Base-by-base conservation (phyloP, 1,140 invertebrate species). In the Anastrepha obliqua region DNA sequence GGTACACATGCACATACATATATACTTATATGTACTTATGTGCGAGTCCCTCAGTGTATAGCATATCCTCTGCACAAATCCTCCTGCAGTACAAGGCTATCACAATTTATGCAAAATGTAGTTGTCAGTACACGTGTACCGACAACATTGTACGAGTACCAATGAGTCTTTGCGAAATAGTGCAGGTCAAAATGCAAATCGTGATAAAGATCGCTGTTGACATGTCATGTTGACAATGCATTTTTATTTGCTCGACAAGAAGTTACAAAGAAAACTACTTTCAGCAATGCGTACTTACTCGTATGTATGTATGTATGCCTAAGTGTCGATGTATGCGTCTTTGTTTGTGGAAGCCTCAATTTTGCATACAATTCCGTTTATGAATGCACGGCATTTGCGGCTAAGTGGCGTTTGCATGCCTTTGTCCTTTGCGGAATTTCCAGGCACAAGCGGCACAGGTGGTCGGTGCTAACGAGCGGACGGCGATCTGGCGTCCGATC, bases 31-130 rank as follows among this genome's bases (percentile, higher is more conserved):
- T 29, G 29, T 29, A 29, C 29, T 29, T 29, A 29, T 29, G 29
- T 29, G 29, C 29, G 29, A 29, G 29, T 29, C 29, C 29, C 29
- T 29, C 29, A 29, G 60, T 62, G 15, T 8, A 62, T 62, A 15
- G 13, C 15, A 17, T 15, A 15, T 4, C 13, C 15, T 62, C 2
- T 17, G 1, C 60, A 55, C 51, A 55, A 55, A 55, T 20, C 29
- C 20, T 42, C 17, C 42, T 44, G 44, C 70, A 47, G 0, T 5
- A 51, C 47, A 55, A 58, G 1, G 55, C 20, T 81, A 81, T 81
- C 74, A 81, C 74, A 81, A 81, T 81, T 81, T 81, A 81, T 81
- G 74, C 74, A 81, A 81, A 81, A 81, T 81, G 47, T 81, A 81
- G 74, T 47, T 81, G 74, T 81, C 74, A 81, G 74, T 81, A 81